Base-by-base conservation (phyloP, 1,140 invertebrate species). In the Trachelipus rathkii region DNA sequence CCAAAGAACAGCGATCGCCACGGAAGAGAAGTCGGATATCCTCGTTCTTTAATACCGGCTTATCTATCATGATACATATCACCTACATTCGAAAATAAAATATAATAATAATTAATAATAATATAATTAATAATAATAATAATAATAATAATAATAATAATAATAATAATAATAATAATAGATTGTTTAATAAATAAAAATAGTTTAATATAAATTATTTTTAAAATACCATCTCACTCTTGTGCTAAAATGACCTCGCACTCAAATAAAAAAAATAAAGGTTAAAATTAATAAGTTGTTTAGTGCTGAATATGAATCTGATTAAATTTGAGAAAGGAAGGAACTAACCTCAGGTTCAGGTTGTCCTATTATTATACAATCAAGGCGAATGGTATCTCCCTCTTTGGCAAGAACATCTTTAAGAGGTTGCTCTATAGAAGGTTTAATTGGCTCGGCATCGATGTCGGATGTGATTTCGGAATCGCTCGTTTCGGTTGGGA, bases 1-100 rank as follows among this genome's bases (percentile, higher is more conserved):
- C 86, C 11, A 95, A 84, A 0, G 92, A 92, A 82, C 92, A 94
- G 13, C 89, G 89, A 84, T 94, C 92, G 11, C 92, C 92, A 84
- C 92, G 91, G 83, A 94, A 93, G 0, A 93, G 85, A 10, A 93
- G 83, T 81, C 93, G 91, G 82, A 93, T 89, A 84, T 95, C 93
- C 33, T 89, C 88, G 0, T 84, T 93, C 93, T 84, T 93, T 93
- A n/a, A n/a, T 0, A 96, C 89, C 13, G 94, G 93, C 66, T 89
- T 86, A 75, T 90, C 90, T n/a, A 82, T 95, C 90, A 82, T 95
- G 93, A 81, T 93, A 92, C 93, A 95, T 82, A 93, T 93, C 0
- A 95, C 88, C 87, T 91, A 81, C 9, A 79, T 74, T 23, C 10
- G 71, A 0, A 50, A 50, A 19, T 24, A 78, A 73, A n/a, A n/a